Conservation (phyloP, 2,797 vertebrate genomes). For the Halcyon smyrnensis region DNA sequence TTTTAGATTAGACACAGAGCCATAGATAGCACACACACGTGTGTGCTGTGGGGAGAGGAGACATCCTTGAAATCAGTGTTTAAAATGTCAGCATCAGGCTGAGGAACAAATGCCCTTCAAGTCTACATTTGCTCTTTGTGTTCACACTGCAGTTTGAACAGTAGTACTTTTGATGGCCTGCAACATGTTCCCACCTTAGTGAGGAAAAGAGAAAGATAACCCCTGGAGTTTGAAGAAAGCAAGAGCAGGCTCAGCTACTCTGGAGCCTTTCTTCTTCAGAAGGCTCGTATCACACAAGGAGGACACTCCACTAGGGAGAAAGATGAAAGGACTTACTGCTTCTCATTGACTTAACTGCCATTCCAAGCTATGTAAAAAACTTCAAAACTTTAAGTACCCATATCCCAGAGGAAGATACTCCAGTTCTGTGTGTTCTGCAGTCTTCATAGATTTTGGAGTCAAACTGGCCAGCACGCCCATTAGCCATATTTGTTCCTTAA, state of each 20-base stretch:
- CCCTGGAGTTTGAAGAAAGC: background rate
- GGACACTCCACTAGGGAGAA: background rate
- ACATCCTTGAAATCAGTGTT: background rate
- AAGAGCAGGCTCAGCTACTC: background rate
- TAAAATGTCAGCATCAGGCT: background rate
- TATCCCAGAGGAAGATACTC: background rate
- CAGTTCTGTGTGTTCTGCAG: background rate
- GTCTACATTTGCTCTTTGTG: background rate
- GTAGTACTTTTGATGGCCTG: background rate
- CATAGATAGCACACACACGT: background rate
- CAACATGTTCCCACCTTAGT: background rate
- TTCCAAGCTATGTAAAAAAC: background rate
- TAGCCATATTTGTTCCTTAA: background rate
- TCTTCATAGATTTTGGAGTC: background rate
- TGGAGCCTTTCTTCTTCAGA: background rate
- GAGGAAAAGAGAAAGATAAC: background rate
- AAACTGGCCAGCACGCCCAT: background rate
- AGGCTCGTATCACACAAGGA: background rate
- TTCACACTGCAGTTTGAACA: background rate
- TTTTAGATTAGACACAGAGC: background rate
- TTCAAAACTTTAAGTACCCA: background rate
- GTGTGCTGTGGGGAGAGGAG: background rate
- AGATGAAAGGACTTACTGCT: background rate
- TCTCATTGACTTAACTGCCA: background rate
- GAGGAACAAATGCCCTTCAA: background rate